Base-by-base conservation (phyloP, 2,113 vertebrate genomes). In the Indicator indicator region DNA sequence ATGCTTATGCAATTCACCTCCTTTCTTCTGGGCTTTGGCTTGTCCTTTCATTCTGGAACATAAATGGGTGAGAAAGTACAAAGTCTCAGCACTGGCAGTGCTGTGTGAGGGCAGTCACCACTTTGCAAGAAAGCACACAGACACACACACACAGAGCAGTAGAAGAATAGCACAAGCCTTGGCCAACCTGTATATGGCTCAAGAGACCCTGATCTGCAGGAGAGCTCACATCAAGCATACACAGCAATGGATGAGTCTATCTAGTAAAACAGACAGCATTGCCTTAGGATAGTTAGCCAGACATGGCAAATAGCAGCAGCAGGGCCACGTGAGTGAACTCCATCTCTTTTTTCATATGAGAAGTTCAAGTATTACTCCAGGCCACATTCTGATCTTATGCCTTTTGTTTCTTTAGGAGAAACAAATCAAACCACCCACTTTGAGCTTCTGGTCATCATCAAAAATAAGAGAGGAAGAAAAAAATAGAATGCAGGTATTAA, bases 111-210 rank as follows among this genome's bases (percentile, higher is more conserved):
- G 20, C 54, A 71, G 62, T 12, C 23, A 32, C 8, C 12, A 0
- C 0, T 23, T 16, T 20, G 19, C 26, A 40, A 86, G 32, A 56
- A 58, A 76, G 72, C 23, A 32, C 13, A 8, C 0, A 1, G 72
- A 16, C 21, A 3, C 0, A 6, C 46, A 48, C 18, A 26, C 7
- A 8, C 36, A 36, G 36, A 36, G 28, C 1, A n/a, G 5, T 23
- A 32, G 27, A 60, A 86, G 38, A 68, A 9, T 4, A 74, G 60
- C 21, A 52, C 19, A 54, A 89, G 44, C 55, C 7, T 60, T 76
- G 33, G 50, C 16, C 23, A 48, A 12, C 15, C 32, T 48, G 32
- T 9, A 36, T 0, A 0, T 16, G 40, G 33, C 24, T 54, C 8
- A 12, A 26, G 20, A 86, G 38, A 46, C 5, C 26, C 40, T 44